Evolutionary conservation across 2,113 vertebrate genomes (phyloP).

Genomic region (Stomatorhinus ivindoensis): DNA sequence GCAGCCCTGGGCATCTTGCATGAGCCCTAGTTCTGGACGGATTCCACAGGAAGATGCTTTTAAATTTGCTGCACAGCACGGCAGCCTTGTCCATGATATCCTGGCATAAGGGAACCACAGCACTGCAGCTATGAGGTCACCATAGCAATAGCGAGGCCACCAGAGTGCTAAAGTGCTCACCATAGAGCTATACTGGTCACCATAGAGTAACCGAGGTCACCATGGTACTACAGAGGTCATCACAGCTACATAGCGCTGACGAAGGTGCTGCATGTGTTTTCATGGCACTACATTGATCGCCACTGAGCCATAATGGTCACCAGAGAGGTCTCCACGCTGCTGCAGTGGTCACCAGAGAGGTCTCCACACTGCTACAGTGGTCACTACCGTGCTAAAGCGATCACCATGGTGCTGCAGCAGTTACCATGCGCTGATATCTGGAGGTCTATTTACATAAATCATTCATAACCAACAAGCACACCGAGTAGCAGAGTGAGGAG

Average conservation of each 20-base stretch:
- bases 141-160: too few species aligned
- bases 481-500: too few species aligned
- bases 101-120: too few species aligned
- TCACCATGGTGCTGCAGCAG: not conserved
- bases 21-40: not conserved
- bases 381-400: not conserved
- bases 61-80: not conserved
- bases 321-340: too few species aligned
- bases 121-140: too few species aligned
- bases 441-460: too few species aligned
- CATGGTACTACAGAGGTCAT: not conserved
- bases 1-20: not conserved
- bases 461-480: too few species aligned
- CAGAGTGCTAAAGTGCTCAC: too few species aligned
- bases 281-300: not conserved
- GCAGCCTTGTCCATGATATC: not conserved
- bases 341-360: too few species aligned
- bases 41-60: not conserved
- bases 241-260: too few species aligned
- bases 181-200: not conserved
- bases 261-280: not conserved
- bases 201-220: not conserved
- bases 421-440: not conserved
- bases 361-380: too few species aligned
- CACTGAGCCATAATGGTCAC: too few species aligned